Evolutionary conservation across 2,113 vertebrate species (phyloP), one percentile per base, ranked within the genome.

Genomic region (Platichthys flesus): DNA sequence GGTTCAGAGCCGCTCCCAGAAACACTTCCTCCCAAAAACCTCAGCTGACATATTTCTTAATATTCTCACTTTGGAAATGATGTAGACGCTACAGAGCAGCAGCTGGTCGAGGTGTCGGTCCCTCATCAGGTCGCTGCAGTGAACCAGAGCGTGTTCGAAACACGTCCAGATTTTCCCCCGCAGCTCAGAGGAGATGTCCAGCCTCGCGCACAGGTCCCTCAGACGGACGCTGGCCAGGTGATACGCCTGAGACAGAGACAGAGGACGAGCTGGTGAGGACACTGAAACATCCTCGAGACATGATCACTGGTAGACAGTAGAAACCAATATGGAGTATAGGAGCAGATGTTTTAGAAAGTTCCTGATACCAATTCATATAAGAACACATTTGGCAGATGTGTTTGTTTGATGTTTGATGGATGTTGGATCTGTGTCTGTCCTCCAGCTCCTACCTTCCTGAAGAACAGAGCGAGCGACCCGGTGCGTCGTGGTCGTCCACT

Each of bases 161-260:
- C 97, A 97, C 0, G 98, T 99, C 98, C 98, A 99, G 73, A 99
- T 98, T 74, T 97, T 99, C 70, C 96, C 95, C n/a, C 97, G 92
- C 66, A 98, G 85, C 49, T 99, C 97, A 2, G 94, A 93, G 8
- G 96, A 94, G 83, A 98, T 93, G 79, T 98, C 98, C 91, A 98
- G 18, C 67, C 96, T 98, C 42, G 96, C 66, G 72, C 98, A 99
- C 61, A 99, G 82, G 60, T 99, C 98, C 23, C 96, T 94, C 79
- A 99, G 87, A 7, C 98, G 97, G 45, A 99, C 98, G 0, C 98
- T 99, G 57, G 96, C 96, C 90, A 99, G 93, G 71, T 99, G 98
- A 84, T 99, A 99, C 9, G 98, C 96, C 98, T 99, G 90, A 1
- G 9, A 5, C 35, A 31, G 26, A 60, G 6, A 64, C 20, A 10